A percentile compares a stretch with the other conserved stretches of the same genome.
Conservation (phyloP, 2,113 vertebrate genomes). For the Tyrannus savana region DNA sequence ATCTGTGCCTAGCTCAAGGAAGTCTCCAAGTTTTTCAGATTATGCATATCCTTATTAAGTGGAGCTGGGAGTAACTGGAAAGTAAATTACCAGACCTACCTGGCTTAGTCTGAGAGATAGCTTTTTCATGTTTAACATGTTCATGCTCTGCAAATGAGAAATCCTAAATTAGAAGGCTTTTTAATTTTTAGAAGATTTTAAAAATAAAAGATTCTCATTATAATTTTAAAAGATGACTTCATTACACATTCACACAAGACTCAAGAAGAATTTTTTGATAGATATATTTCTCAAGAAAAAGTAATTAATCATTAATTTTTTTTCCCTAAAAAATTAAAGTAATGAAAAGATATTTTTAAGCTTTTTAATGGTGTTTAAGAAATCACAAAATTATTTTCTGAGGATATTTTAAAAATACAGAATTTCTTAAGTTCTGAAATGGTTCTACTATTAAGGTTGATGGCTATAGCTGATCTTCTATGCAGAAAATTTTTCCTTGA, state of each 20-base stretch:
- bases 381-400: background rate
- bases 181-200: background rate
- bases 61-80: background rate
- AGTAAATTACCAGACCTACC: constrained; percentile 41
- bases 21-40: background rate
- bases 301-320: background rate
- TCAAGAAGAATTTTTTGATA: background rate
- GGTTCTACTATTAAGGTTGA: background rate
- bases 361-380: background rate
- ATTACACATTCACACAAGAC: background rate
- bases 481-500: background rate
- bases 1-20: background rate
- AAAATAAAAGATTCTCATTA: background rate
- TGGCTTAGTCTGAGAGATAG: constrained; percentile 49
- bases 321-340: background rate
- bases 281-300: background rate
- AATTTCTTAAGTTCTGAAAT: background rate
- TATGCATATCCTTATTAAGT: background rate
- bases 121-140: constrained; percentile 43
- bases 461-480: background rate
- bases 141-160: constrained; percentile 65
- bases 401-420: background rate
- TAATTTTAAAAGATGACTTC: background rate
- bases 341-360: accelerated
- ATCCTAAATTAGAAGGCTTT: background rate